phyloP scores from a whole-genome alignment of 2,113 vertebrate genomes.

The Sander vitreus region DNA sequence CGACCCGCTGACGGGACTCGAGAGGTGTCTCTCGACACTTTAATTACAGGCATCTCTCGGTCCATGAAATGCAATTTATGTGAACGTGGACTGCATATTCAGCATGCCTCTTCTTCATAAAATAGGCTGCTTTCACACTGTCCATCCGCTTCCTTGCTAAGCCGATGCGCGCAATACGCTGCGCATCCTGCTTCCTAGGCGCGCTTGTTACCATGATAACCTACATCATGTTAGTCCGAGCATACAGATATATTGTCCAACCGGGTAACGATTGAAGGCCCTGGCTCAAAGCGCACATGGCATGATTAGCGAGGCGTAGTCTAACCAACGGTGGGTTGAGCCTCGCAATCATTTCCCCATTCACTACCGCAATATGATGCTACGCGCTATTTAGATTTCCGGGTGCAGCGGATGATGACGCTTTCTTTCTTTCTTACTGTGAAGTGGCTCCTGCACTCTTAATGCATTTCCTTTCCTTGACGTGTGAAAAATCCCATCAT shows the following conservation, averaged over 20 bases:
- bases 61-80: conserved; percentile 20
- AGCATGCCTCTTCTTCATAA: conserved; percentile 11
- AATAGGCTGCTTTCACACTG: conserved; percentile 36
- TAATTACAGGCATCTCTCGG: background rate
- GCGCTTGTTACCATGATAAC: conserved; percentile 40
- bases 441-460: background rate
- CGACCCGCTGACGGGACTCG: background rate
- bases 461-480: conserved; percentile 5
- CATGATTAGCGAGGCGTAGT: conserved; percentile 31
- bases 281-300: conserved; percentile 64
- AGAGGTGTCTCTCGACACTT: background rate
- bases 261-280: conserved; percentile 16
- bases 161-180: conserved; percentile 47
- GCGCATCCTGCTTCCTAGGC: conserved; percentile 45
- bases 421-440: conserved; percentile 22
- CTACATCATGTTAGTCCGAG: conserved; percentile 17
- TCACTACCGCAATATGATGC: conserved; percentile 77
- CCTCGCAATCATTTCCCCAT: conserved; percentile 9
- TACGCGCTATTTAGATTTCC: conserved; percentile 69
- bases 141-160: conserved; percentile 46
- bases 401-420: conserved; percentile 65
- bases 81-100: conserved; percentile 6
- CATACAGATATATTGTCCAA: background rate
- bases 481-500: conserved; percentile 1
- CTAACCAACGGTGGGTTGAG: conserved; percentile 50